Evolutionary conservation across 2,797 vertebrate species (phyloP), one percentile per base, ranked within the genome.

Genomic region (Poecilia picta): DNA sequence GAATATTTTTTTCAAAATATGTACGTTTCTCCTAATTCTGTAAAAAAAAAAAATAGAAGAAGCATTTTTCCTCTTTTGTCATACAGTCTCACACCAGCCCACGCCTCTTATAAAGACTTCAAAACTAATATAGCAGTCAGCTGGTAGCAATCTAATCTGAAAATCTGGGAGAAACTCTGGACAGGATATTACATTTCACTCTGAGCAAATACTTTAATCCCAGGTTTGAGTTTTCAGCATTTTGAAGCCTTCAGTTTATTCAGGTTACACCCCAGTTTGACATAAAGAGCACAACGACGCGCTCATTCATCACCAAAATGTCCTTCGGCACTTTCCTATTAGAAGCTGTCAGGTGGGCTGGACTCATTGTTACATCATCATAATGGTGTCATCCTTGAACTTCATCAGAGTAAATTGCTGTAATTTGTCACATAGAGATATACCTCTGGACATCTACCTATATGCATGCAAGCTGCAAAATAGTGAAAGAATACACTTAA

Each of bases 301-400:
- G 18, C 82, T 90, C 92, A 91, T 94, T 89, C 89, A 94, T 95
- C 93, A 93, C 83, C 4, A 45, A 80, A 87, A 91, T 89, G 90
- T 93, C 92, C 91, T 94, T 91, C 86, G 91, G 91, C 86, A 89
- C 83, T 85, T 91, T 93, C 87, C 93, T 91, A 95, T 95, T 94
- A 95, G 90, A 85, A 88, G 49, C 89, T 91, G 89, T 93, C 90
- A 94, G 86, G 86, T 92, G 91, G 91, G 91, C 78, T 51, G 85
- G 85, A 75, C 89, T 91, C 92, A 92, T 95, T 94, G 93, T 92
- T 93, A 89, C 91, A 93, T 94, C 91, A 94, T 94, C 91, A 91
- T 93, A 92, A 94, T 91, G 90, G 92, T 93, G 94, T 94, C 93
- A 95, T 94, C 93, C 91, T 93, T 95, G 92, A 95, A 94, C 94